Conservation (phyloP, 2,797 vertebrate species). For the Semotilus atromaculatus region DNA sequence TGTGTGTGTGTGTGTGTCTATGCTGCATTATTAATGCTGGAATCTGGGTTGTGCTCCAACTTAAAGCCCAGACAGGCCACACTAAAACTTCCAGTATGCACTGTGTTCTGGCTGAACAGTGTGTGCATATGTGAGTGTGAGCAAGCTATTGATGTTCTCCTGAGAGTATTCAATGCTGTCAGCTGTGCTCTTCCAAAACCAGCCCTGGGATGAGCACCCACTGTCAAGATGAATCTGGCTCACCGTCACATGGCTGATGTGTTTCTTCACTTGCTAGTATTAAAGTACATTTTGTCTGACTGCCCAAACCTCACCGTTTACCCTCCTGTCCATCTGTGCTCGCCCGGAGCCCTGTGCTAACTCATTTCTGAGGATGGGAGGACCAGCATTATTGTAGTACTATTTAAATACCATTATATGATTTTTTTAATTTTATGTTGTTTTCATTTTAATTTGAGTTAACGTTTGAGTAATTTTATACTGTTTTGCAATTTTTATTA, state of each 20-base stretch:
- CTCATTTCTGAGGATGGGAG: not conserved
- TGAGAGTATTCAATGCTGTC: constrained; percentile 73
- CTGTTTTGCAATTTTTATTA: not conserved
- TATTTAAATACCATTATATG: not conserved
- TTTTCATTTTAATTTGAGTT: not conserved
- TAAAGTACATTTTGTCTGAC: constrained; percentile 37
- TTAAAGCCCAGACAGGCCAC: constrained; percentile 34
- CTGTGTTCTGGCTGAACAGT: constrained; percentile 28
- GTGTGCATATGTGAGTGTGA: constrained; percentile 37
- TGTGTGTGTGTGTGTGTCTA: constrained; percentile 16
- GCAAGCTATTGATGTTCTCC: constrained; percentile 55
- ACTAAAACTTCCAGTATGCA: constrained; percentile 24
- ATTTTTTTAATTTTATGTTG: not conserved
- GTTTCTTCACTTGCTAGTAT: constrained; percentile 49
- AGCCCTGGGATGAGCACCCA: constrained; percentile 70
- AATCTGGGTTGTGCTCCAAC: constrained; percentile 33
- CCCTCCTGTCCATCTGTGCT: constrained; percentile 64
- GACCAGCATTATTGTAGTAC: not conserved
- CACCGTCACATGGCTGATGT: constrained; percentile 70
- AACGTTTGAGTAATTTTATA: not conserved
- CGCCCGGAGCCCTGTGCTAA: constrained; percentile 15
- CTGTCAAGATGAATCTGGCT: constrained; percentile 77
- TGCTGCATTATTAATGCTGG: constrained; percentile 54
- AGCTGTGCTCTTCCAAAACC: constrained; percentile 75
- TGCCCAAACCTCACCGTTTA: constrained; percentile 44